phyloP scores from a whole-genome alignment of 64 coral and sea anemone genomes.

The Trachythela sp. region DNA sequence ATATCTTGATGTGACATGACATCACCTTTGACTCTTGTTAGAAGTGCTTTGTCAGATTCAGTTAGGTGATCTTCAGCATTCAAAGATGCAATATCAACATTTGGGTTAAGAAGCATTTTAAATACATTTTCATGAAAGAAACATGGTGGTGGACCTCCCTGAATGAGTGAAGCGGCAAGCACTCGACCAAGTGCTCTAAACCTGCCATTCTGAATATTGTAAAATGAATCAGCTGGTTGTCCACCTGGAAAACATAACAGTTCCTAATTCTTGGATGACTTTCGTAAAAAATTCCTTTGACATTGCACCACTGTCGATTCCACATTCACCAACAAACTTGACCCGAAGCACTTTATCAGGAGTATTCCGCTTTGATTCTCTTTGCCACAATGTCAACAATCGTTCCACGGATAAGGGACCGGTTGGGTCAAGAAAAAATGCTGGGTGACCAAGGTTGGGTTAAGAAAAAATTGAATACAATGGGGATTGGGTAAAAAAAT shows the following conservation, averaged over 20 bases:
- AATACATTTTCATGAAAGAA: constrained; percentile 32
- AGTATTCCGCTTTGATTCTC: constrained; percentile 19
- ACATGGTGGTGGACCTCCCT: constrained; percentile 48
- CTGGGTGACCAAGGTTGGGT: too few relatives aligned
- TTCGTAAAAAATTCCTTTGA: background rate
- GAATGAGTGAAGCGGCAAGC: constrained; percentile 50
- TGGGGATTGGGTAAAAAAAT: too few relatives aligned
- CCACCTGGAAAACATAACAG: background rate
- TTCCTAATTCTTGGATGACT: background rate
- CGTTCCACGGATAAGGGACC: constrained; percentile 4
- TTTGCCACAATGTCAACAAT: constrained; percentile 15
- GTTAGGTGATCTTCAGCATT: constrained; percentile 24
- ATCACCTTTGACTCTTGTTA: constrained; percentile 6
- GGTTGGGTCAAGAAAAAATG: too few relatives aligned
- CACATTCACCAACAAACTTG: background rate
- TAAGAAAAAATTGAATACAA: too few relatives aligned
- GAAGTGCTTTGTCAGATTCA: constrained; percentile 11
- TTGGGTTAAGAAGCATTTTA: constrained; percentile 36
- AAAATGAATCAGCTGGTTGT: background rate
- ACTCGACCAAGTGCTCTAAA: constrained; percentile 53
- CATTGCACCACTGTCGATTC: background rate
- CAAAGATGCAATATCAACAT: constrained; percentile 27
- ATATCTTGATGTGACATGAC: background rate
- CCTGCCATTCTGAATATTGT: constrained; percentile 39
- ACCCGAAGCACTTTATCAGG: background rate